A percentile compares a stretch with the other conserved stretches of the same genome.
phyloP scores from a whole-genome alignment of 30 jellyfish, hydroid and myxozoan species.

The Aurelia sp. region DNA sequence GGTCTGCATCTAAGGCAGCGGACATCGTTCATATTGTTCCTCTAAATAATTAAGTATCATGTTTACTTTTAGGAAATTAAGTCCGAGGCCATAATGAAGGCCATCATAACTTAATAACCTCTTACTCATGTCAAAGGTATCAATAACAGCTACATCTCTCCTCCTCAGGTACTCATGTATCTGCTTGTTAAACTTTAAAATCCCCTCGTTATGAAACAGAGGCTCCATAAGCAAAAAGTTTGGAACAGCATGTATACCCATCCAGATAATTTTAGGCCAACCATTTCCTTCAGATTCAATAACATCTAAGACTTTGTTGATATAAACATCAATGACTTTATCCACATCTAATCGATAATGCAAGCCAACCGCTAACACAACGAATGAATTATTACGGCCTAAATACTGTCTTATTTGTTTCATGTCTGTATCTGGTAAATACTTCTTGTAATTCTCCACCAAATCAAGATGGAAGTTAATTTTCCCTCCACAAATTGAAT shows the following conservation, averaged over 20 bases:
- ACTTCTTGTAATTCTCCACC: conserved; percentile 82
- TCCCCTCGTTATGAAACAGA: conserved; percentile 55
- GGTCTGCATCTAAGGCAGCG: background rate
- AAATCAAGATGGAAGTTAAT: conserved; percentile 53
- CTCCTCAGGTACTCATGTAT: conserved; percentile 57
- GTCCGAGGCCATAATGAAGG: conserved; percentile 91
- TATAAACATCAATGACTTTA: conserved; percentile 35
- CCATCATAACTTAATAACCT: conserved; percentile 88
- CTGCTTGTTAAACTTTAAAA: conserved; percentile 48
- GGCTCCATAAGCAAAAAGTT: conserved; percentile 78
- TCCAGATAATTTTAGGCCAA: conserved; percentile 95
- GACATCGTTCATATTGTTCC: conserved; percentile 61
- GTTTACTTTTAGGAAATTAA: conserved; percentile 72
- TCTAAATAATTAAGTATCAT: conserved; percentile 64
- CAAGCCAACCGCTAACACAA: conserved; percentile 90
- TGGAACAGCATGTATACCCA: conserved; percentile 84
- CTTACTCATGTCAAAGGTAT: conserved; percentile 70
- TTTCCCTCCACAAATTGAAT: conserved; percentile 76
- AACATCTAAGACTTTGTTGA: conserved; percentile 52
- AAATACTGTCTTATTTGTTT: conserved; percentile 40
- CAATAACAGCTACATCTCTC: conserved; percentile 70
- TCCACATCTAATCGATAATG: conserved; percentile 80
- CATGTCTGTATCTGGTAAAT: conserved; percentile 56
- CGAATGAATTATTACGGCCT: conserved; percentile 60
- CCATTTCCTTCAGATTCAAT: conserved; percentile 75